Percentiles rank a stretch among this genome's conserved stretches.
phyloP scores from a whole-genome alignment of 2,797 vertebrate species.

The Gobio occitaniae region DNA sequence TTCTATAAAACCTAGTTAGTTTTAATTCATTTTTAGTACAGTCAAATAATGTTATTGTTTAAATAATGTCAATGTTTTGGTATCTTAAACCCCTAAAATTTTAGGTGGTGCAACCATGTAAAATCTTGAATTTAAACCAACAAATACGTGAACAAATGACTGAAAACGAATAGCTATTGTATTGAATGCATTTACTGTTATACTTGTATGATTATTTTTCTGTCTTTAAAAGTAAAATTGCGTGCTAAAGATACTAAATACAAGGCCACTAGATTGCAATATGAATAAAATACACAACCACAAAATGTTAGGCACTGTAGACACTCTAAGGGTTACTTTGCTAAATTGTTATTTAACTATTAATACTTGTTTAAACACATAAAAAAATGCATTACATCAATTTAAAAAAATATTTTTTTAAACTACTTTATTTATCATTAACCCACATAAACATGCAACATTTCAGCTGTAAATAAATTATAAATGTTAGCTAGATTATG shows the following conservation, averaged over 20 bases:
- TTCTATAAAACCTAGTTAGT: neutral
- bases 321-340: no score
- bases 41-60: neutral
- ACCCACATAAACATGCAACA: neutral
- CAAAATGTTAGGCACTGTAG: neutral
- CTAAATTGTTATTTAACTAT: neutral
- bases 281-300: neutral
- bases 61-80: neutral
- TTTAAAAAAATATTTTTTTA: neutral
- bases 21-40: neutral
- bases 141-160: no score
- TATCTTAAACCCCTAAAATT: neutral
- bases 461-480: neutral
- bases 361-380: neutral
- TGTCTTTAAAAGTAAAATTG: neutral
- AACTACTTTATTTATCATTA: no score
- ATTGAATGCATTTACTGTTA: neutral
- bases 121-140: no score
- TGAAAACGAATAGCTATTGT: no score
- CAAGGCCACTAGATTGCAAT: neutral
- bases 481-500: neutral
- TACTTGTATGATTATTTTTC: neutral
- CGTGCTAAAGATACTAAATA: no score
- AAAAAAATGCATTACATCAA: neutral
- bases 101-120: no score